Conservation (phyloP, 2,113 vertebrate species). For the Oryzias curvinotus region DNA sequence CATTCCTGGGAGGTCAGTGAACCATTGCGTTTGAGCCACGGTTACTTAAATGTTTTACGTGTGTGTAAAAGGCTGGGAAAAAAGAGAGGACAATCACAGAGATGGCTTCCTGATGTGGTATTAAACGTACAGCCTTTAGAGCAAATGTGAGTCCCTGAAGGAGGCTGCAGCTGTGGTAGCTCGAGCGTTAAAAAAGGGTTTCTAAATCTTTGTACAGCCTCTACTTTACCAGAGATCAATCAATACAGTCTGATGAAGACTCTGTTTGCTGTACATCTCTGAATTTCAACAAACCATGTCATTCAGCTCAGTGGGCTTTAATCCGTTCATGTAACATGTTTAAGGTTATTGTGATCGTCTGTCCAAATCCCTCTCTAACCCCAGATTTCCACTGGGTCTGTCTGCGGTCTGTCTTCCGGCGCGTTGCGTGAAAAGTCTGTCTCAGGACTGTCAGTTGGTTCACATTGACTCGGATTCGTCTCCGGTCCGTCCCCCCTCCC, state of each 20-base stretch:
- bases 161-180: background rate
- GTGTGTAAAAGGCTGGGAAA: background rate
- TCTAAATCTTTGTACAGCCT: conserved; percentile 12
- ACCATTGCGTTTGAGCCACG: background rate
- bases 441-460: too few species aligned
- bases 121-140: background rate
- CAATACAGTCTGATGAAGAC: conserved; percentile 1
- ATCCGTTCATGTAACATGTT: conserved; percentile 4
- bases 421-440: too few species aligned
- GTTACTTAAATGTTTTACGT: conserved; percentile 7
- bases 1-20: conserved; percentile 1
- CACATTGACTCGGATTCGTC: too few species aligned
- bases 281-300: background rate
- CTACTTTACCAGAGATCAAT: background rate
- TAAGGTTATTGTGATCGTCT: background rate
- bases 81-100: background rate
- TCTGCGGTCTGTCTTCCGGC: too few species aligned
- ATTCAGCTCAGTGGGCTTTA: conserved; percentile 22
- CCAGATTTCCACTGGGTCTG: background rate
- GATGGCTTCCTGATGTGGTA: background rate
- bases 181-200: background rate
- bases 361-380: background rate
- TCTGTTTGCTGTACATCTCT: background rate
- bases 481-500: too few species aligned
- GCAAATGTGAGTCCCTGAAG: background rate